A percentile compares a stretch with the other conserved stretches of the same genome.
These are phyloP conservation scores for Geotrupes spiniger DNA, from an alignment of 2,888 invertebrate species.

Conservation along the genomic window DNA sequence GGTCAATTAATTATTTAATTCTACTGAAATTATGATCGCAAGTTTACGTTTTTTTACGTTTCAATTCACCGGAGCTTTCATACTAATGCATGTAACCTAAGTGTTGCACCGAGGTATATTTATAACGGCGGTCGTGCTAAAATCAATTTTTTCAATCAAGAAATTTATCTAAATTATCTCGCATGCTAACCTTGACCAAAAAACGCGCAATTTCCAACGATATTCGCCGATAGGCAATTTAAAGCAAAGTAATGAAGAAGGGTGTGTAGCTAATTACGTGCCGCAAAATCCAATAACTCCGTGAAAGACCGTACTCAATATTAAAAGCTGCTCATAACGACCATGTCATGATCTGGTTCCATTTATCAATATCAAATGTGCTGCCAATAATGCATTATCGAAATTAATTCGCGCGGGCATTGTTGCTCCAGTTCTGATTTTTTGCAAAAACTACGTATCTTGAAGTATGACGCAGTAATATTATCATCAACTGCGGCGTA, in stretches of 20 bases:
- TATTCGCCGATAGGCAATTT: slow-evolving; percentile 1
- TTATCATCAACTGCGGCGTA: no score
- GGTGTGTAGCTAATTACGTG: slow-evolving; percentile 23
- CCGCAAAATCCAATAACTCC: slow-evolving; percentile 13
- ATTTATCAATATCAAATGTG: slow-evolving; percentile 42
- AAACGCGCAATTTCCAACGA: background rate
- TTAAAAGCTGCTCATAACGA: slow-evolving; percentile 32
- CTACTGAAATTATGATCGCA: no score
- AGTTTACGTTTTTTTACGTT: no score
- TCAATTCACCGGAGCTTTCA: no score
- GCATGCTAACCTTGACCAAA: slow-evolving; percentile 1
- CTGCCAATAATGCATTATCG: slow-evolving; percentile 44
- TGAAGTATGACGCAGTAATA: no score
- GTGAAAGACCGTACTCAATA: slow-evolving; percentile 17
- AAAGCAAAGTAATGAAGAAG: slow-evolving; percentile 11
- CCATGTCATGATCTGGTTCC: slow-evolving; percentile 39
- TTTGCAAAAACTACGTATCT: no score
- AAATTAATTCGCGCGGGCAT: slow-evolving; percentile 34
- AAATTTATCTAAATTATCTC: no score
- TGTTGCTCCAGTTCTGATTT: background rate
- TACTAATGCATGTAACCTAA: no score
- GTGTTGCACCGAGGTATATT: no score
- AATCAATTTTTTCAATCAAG: no score
- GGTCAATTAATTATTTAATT: no score
- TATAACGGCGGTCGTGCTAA: no score